Evolutionary conservation across 2,797 vertebrate genomes (phyloP), one percentile per base, ranked within the genome.

Genomic region (Hypotaenidia philippensis): DNA sequence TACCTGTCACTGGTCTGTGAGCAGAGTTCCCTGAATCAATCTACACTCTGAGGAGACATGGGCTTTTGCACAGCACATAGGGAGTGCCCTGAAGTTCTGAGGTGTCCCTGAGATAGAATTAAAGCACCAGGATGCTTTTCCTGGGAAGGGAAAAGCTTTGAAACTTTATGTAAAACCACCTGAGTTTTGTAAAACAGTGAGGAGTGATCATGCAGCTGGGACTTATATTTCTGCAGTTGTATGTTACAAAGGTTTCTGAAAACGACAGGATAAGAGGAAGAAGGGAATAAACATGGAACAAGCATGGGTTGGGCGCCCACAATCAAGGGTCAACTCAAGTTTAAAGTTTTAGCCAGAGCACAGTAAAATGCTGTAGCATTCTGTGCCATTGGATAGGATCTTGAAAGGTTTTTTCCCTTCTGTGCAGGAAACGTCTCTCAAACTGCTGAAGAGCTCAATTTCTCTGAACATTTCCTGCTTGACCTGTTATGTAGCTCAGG

Each of bases 31-130:
- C 74, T 60, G 77, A 94, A 59, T 45, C 10, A 8, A 60, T 32
- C 95, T 68, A 70, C 83, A 60, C 77, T 93, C 92, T 87, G 77
- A 94, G 94, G 83, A 96, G 94, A 97, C 91, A 91, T 11, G 90
- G 95, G 70, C 87, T 93, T 63, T 79, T 71, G 75, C 45, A 87
- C 47, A 32, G 14, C 29, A 10, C 56, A 8, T 2, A 27, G 40
- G 45, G 57, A 87, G 52, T 10, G 80, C 90, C 88, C 94, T 94
- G 72, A 82, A 90, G 70, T 52, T 70, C 32, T 41, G 93, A 64
- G 75, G 64, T 82, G 87, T 94, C 96, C 96, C 96, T 96, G 96
- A 96, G 95, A 94, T 70, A 87, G 69, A 69, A 52, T 86, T 89
- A 94, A 93, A 96, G 93, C 94, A 94, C 94, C 90, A 80, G 88